A percentile compares a stretch with the other conserved stretches of the same genome.
Conservation (phyloP, 1,140 invertebrate species). For the Oedothorax gibbosus region DNA sequence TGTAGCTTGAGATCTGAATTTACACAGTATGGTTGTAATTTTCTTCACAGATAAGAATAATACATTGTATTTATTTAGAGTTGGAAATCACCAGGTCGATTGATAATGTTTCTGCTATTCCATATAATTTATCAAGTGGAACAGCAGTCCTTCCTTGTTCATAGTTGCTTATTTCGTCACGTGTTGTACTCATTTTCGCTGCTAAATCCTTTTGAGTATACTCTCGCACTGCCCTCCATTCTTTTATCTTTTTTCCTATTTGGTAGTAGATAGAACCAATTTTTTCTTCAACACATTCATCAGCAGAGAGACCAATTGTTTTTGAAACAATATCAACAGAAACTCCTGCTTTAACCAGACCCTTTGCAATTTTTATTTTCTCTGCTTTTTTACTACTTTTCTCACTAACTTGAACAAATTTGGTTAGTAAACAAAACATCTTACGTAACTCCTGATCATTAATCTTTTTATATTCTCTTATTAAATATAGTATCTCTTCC, state of each 20-base stretch:
- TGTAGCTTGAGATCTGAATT: no score
- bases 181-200: no score
- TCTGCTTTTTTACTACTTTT: slow-evolving; percentile 8
- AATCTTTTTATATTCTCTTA: slow-evolving; percentile 6
- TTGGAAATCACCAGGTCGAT: no score
- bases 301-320: slow-evolving; percentile 16
- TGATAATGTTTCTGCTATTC: slow-evolving; percentile 45
- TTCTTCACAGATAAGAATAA: no score
- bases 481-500: background rate
- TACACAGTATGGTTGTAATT: no score
- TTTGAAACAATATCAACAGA: background rate
- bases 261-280: background rate
- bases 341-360: slow-evolving; percentile 19
- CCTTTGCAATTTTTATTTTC: slow-evolving; percentile 18
- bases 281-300: background rate
- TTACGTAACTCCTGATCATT: background rate
- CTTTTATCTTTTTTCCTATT: background rate
- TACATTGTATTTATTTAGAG: no score
- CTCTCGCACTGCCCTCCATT: slow-evolving; percentile 1
- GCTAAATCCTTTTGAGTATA: background rate
- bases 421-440: background rate
- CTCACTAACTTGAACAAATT: background rate
- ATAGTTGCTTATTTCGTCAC: background rate
- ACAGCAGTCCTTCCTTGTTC: background rate
- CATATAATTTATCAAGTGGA: slow-evolving; percentile 20